These are phyloP conservation scores for Syngnathus acus DNA, from an alignment of 2,797 vertebrate species.

Conservation along the genomic window DNA sequence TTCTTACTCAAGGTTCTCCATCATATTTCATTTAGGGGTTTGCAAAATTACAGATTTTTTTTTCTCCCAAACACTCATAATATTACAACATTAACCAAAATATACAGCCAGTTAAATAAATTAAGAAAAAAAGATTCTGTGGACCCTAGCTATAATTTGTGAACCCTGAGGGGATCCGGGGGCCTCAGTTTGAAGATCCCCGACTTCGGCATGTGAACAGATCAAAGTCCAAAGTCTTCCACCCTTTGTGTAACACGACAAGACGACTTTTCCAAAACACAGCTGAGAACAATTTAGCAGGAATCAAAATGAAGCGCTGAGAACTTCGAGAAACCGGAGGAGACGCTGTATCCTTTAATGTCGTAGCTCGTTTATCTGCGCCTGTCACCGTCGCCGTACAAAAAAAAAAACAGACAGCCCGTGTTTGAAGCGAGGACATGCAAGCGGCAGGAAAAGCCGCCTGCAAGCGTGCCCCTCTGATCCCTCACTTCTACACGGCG, in stretches of 20 bases:
- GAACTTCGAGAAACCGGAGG: slow-evolving; percentile 53
- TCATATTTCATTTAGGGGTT: too few relatives aligned
- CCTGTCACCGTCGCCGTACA: slow-evolving; percentile 40
- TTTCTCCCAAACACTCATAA: not conserved
- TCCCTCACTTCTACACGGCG: slow-evolving; percentile 19
- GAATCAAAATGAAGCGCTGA: slow-evolving; percentile 35
- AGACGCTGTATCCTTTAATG: slow-evolving; percentile 55
- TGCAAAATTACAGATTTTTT: too few relatives aligned
- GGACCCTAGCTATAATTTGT: not conserved
- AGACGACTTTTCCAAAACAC: slow-evolving; percentile 42
- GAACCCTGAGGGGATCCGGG: not conserved
- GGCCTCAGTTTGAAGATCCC: not conserved
- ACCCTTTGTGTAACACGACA: slow-evolving; percentile 55
- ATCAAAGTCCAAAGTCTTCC: slow-evolving; percentile 44
- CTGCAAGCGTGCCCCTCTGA: slow-evolving; percentile 43
- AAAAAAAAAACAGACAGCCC: slow-evolving; percentile 39
- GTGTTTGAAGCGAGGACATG: slow-evolving; percentile 58
- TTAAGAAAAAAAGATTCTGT: not conserved
- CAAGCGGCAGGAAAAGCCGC: slow-evolving; percentile 41
- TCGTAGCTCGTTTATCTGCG: slow-evolving; percentile 46
- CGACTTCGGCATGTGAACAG: slow-evolving; percentile 11
- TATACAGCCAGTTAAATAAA: slow-evolving; percentile 27
- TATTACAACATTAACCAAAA: slow-evolving; percentile 16
- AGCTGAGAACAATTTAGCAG: slow-evolving; percentile 55
- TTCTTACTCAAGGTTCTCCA: too few relatives aligned